A percentile compares a stretch with the other conserved stretches of the same genome.
Conservation (phyloP, 2,888 invertebrate genomes). For the Meliscaeva auricollis region DNA sequence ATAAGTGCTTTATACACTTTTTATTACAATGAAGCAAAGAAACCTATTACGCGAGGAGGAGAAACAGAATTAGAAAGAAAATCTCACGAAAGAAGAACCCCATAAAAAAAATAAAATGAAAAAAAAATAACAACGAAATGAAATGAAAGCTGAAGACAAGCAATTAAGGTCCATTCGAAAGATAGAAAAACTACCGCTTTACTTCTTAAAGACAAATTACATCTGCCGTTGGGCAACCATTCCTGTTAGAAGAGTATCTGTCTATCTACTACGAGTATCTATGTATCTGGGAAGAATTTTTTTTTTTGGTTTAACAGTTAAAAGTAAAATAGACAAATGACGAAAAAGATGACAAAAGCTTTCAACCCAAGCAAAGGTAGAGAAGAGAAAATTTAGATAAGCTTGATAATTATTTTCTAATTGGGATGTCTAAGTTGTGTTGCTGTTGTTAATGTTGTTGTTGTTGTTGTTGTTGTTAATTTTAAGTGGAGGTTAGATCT, state of each 20-base stretch:
- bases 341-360: conserved; percentile 37
- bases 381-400: conserved; percentile 25
- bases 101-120: conserved; percentile 18
- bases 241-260: not conserved
- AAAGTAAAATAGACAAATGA: conserved; percentile 28
- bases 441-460: not conserved
- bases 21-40: conserved; percentile 36
- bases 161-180: conserved; percentile 34
- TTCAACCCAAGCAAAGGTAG: conserved; percentile 6
- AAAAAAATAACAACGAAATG: not conserved
- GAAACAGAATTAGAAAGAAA: conserved; percentile 27
- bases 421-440: conserved; percentile 22
- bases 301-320: not conserved
- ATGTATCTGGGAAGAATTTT: conserved; percentile 13
- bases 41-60: conserved; percentile 20
- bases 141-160: conserved; percentile 37
- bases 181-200: conserved; percentile 39
- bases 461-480: not conserved
- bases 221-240: conserved; percentile 36
- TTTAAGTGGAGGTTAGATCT: not conserved
- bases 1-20: conserved; percentile 36
- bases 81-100: conserved; percentile 40
- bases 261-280: not conserved
- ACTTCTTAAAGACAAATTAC: conserved; percentile 43
- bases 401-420: conserved; percentile 34